Evolutionary conservation across 2,113 vertebrate species (phyloP), one percentile per base, ranked within the genome.

Genomic region (Crotalus horridus): DNA sequence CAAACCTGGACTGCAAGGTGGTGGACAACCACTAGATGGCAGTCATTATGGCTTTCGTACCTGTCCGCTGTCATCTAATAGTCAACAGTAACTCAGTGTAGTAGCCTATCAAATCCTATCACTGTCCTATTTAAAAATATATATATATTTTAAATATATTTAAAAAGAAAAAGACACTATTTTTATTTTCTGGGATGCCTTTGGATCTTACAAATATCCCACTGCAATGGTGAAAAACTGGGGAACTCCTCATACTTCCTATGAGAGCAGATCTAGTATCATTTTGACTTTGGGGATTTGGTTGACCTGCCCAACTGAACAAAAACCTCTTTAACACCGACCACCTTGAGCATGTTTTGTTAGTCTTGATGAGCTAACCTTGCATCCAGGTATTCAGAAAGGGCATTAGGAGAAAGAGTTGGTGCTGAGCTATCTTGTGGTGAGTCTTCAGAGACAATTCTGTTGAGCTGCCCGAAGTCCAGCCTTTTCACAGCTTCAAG

Each of bases 401-500:
- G 96, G 0, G 96, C 87, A 93, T 97, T 97, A 0, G 98, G 97
- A 33, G 97, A 98, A 2, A 96, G 97, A 0, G 98, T 98, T 0
- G 98, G 98, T 0, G 97, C 97, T 95, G 98, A 97, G 64, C 96
- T 97, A 89, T 93, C 58, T 9, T 48, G 53, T 1, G 26, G 20
- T 0, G 3, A 69, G 15, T 93, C 97, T 1, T 88, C 55, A 53
- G 33, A 46, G 0, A 24, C n/a, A 0, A 29, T 1, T 0, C 95
- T 96, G 0, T 95, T 89, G 0, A 92, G 93, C 0, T 2, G 15
- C 0, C 92, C 96, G 13, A 99, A 99, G 88, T 94, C 89, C 54
- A 99, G 97, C 87, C 97, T 98, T 97, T 99, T 99, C 0, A 95
- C 97, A 0, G 98, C 98, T 2, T 99, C 98, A 55, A 98, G 95